Conservation (phyloP, 2,888 invertebrate species). For the Lepidonotus clava region DNA sequence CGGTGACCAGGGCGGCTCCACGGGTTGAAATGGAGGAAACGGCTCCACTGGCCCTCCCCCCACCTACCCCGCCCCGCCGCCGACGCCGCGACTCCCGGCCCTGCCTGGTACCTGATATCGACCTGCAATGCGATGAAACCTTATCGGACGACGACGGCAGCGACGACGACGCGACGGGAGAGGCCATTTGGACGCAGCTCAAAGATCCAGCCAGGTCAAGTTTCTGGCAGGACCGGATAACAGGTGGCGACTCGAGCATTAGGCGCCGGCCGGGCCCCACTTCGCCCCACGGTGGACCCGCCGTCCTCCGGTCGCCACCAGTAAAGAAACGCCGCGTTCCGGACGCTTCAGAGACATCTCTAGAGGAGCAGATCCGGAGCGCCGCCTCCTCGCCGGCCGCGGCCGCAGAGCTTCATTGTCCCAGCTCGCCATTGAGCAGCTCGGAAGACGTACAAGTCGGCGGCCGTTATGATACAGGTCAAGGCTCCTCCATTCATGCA, state of each 20-base stretch:
- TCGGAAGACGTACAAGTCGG: no score
- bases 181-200: not conserved
- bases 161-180: not conserved
- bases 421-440: no score
- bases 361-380: not conserved
- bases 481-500: no score
- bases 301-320: no score
- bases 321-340: no score
- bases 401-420: not conserved
- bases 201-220: not conserved
- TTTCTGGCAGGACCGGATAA: not conserved
- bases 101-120: not conserved
- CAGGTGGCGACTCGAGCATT: no score
- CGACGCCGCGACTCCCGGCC: not conserved
- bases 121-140: constrained; percentile 1
- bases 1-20: no score
- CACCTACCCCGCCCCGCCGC: not conserved
- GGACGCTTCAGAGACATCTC: no score
- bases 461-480: no score
- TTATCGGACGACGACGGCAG: not conserved
- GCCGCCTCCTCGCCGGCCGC: not conserved
- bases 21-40: not conserved
- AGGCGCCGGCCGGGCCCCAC: no score
- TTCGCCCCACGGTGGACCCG: no score
- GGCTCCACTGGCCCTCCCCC: not conserved